A percentile compares a stretch with the other conserved stretches of the same genome.
These are phyloP conservation scores for Naja naja DNA, from an alignment of 2,113 vertebrate genomes.

Conservation along the genomic window DNA sequence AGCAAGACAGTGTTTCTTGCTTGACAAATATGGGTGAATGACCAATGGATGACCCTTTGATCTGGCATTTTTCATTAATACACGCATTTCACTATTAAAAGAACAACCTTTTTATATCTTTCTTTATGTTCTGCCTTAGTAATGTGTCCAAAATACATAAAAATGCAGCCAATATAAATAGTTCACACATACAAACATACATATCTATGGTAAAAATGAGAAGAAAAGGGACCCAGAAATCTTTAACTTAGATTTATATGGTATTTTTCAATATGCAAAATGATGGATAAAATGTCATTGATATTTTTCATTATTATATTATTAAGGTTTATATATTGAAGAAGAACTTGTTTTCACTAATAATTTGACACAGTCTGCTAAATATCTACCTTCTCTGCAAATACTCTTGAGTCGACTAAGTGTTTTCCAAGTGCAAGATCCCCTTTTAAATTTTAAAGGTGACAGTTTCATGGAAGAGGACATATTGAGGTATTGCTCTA, in stretches of 20 bases:
- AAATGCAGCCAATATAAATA: background rate
- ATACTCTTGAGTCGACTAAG: constrained; percentile 60
- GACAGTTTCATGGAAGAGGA: constrained; percentile 47
- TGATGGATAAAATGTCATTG: background rate
- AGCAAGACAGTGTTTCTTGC: too few species aligned
- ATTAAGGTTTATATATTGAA: constrained; percentile 66
- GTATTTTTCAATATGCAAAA: background rate
- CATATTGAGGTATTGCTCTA: constrained; percentile 64
- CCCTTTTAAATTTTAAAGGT: constrained; percentile 59
- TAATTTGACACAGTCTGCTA: constrained; percentile 45
- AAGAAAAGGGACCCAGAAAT: background rate
- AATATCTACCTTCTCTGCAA: constrained; percentile 48
- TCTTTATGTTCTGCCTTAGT: too few species aligned
- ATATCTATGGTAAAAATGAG: background rate
- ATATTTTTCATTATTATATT: constrained; percentile 39
- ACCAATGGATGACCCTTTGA: too few species aligned
- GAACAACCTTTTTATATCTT: too few species aligned
- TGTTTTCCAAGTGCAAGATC: constrained; percentile 60
- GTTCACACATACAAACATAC: background rate
- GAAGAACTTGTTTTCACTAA: constrained; percentile 65
- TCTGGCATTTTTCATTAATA: too few species aligned
- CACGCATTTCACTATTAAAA: too few species aligned
- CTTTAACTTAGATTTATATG: background rate
- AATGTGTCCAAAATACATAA: background rate
- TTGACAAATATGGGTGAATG: too few species aligned